Base-by-base conservation (phyloP, 2,113 vertebrate genomes). In the Pardalotus punctatus region DNA sequence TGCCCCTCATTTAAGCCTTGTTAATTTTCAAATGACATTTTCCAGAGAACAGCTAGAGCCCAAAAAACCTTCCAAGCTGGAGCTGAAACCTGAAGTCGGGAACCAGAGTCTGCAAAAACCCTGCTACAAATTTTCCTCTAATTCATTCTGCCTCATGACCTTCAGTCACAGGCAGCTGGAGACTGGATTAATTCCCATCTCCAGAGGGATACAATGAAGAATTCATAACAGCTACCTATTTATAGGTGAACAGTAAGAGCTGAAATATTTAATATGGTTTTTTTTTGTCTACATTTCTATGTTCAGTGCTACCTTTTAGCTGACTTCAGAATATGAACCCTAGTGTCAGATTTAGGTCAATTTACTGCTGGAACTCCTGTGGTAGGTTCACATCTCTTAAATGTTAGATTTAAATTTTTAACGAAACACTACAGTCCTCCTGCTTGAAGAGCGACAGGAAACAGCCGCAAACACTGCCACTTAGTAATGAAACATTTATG, bases 81-180 rank as follows among this genome's bases (percentile, higher is more conserved):
- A 93, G 93, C 80, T 25, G 72, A 95, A 97, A 94, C 94, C 88
- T 89, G 35, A 88, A 97, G 91, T 90, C 91, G 92, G 89, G 93
- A 97, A 84, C 47, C 65, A 73, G 71, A 22, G 53, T 51, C 82
- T 89, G 87, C 60, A 88, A 90, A 96, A 96, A 82, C 64, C 56
- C 56, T 15, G 91, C 84, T 62, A 60, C 45, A 51, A 48, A 66
- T 96, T 95, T 90, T 81, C 86, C 82, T 97, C 85, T 94, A 72
- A 97, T 96, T 97, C 90, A 77, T 67, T 31, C 71, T 82, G 95
- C 93, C 94, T 96, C 66, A 5, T 91, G 97, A 97, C 96, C 92
- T 94, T 97, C 58, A 91, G 93, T 84, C 82, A 65, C 90, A 89
- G 81, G 87, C 94, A 97, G 94, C 92, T 93, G 92, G 82, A 96